These are phyloP conservation scores for Temnothorax ravouxi DNA, from an alignment of 2,888 invertebrate species.

Conservation along the genomic window DNA sequence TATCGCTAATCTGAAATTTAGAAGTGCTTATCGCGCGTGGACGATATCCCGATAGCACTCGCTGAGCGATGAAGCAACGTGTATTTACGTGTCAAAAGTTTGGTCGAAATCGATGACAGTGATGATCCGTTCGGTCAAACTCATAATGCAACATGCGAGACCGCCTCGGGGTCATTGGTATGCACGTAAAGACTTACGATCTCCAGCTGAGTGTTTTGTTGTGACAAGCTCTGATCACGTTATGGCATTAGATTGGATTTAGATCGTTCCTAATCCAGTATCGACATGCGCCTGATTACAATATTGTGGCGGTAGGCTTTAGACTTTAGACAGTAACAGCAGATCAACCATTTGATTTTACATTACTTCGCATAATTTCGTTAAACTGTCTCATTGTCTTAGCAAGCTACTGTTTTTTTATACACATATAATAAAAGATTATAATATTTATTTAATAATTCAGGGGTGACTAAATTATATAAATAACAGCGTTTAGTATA, in stretches of 20 bases:
- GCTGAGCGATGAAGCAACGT: neutral
- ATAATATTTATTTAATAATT: neutral
- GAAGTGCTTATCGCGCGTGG: neutral
- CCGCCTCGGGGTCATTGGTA: slow-evolving; percentile 68
- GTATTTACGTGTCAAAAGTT: slow-evolving; percentile 3
- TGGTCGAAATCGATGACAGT: slow-evolving; percentile 46
- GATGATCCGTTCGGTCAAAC: slow-evolving; percentile 58
- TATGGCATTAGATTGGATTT: slow-evolving; percentile 28
- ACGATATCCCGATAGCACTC: neutral
- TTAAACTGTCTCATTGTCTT: neutral
- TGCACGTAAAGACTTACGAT: slow-evolving; percentile 65
- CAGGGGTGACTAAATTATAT: neutral
- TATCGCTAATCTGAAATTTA: slow-evolving; percentile 3
- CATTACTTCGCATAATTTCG: neutral
- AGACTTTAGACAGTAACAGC: neutral
- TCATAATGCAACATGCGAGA: slow-evolving; percentile 44
- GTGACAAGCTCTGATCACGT: slow-evolving; percentile 60
- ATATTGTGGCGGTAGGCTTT: neutral
- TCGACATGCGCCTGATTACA: slow-evolving; percentile 8
- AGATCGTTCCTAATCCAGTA: slow-evolving; percentile 21
- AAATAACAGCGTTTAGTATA: neutral
- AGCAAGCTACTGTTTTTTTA: neutral
- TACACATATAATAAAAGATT: neutral
- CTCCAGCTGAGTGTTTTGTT: slow-evolving; percentile 55
- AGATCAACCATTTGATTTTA: neutral